A percentile compares a stretch with the other conserved stretches of the same genome.
Conservation (phyloP, 2,888 invertebrate genomes). For the Cephus rjabovi region DNA sequence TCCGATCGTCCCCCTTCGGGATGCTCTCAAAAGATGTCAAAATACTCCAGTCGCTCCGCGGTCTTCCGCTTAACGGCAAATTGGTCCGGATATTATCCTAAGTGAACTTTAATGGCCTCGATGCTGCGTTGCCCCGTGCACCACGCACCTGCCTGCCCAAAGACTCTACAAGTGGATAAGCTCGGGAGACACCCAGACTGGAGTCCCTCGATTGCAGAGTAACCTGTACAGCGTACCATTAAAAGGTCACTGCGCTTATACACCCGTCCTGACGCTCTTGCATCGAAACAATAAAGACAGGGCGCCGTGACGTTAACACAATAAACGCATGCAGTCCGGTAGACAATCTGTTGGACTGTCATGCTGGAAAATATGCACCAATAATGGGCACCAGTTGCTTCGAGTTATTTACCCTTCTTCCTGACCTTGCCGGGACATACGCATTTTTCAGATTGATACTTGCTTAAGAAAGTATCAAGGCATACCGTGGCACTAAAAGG, state of each 20-base stretch:
- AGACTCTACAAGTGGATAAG: conserved; percentile 37
- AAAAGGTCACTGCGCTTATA: neutral
- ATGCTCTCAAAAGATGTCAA: neutral
- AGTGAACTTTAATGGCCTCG: conserved; percentile 61
- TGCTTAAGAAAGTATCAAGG: neutral
- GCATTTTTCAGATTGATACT: neutral
- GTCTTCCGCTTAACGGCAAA: conserved; percentile 39
- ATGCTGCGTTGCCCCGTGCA: conserved; percentile 19
- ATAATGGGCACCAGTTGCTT: neutral
- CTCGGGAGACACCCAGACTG: neutral
- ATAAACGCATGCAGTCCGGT: neutral
- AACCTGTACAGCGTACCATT: neutral
- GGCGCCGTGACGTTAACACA: neutral
- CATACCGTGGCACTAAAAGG: neutral
- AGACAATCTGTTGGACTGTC: neutral
- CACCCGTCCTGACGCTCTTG: neutral
- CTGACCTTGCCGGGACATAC: neutral
- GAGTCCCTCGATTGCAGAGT: neutral
- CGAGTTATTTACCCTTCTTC: neutral
- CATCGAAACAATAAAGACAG: neutral
- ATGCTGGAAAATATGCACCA: neutral
- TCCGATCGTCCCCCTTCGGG: neutral
- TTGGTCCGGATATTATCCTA: conserved; percentile 57
- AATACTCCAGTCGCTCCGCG: neutral
- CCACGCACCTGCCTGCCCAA: conserved; percentile 34